Evolutionary conservation across 2,797 vertebrate genomes (phyloP).

Genomic region (Muscicapa striata): DNA sequence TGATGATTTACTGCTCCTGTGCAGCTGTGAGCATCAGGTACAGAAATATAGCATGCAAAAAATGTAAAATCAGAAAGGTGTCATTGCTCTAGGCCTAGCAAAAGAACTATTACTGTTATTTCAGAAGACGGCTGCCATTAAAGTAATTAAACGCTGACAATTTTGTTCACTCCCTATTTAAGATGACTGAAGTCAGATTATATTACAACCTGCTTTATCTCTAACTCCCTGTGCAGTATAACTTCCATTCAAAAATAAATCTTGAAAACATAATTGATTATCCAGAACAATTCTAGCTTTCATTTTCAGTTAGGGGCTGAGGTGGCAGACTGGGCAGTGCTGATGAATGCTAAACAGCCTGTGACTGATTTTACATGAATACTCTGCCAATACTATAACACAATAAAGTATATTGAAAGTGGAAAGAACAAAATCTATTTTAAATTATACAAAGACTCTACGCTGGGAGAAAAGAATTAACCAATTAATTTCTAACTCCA

Average conservation of each 20-base stretch:
- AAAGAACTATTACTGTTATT: not conserved
- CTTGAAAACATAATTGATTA: constrained; percentile 33
- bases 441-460: not conserved
- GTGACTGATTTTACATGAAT: not conserved
- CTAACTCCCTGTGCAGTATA: not conserved
- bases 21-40: not conserved
- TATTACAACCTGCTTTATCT: not conserved
- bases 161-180: constrained; percentile 4
- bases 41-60: not conserved
- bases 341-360: constrained; percentile 25
- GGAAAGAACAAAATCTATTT: not conserved
- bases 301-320: constrained; percentile 35
- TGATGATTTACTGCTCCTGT: not conserved
- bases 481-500: not conserved
- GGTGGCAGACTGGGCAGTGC: not conserved
- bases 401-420: not conserved
- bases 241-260: constrained; percentile 1
- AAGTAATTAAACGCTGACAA: not conserved
- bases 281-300: constrained; percentile 22
- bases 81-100: not conserved
- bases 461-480: not conserved
- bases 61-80: not conserved
- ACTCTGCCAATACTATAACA: not conserved
- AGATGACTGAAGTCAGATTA: not conserved
- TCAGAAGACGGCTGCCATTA: not conserved